Conservation (phyloP, 2,113 vertebrate genomes). For the Poecilia latipinna region DNA sequence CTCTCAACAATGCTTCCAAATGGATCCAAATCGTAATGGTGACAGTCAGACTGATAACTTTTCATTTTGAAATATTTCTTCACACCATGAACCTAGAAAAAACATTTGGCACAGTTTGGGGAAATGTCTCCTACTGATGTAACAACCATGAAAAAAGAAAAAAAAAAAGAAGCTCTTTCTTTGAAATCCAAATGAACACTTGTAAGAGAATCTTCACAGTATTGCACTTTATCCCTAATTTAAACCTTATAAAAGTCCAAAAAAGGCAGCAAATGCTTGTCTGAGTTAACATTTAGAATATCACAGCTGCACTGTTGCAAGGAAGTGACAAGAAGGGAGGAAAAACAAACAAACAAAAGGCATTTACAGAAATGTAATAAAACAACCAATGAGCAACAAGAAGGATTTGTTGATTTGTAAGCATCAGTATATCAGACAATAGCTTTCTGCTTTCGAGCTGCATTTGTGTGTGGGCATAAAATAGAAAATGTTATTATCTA, state of each 20-base stretch:
- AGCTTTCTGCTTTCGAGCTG: neutral
- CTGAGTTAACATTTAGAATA: constrained; percentile 13
- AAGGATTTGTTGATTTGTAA: neutral
- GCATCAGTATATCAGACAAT: neutral
- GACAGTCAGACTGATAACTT: neutral
- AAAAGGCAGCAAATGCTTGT: constrained; percentile 13
- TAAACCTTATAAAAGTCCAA: constrained; percentile 1
- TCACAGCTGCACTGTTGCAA: constrained; percentile 19
- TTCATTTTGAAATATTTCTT: neutral
- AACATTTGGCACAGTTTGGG: neutral
- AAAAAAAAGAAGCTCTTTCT: constrained; percentile 17
- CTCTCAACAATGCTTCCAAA: neutral
- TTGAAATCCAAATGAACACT: constrained; percentile 30
- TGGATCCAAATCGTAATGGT: neutral
- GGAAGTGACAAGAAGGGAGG: neutral
- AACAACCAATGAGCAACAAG: neutral
- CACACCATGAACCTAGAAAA: neutral
- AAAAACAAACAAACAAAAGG: neutral
- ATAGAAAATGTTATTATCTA: neutral
- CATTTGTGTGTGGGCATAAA: neutral
- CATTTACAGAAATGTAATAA: constrained; percentile 18
- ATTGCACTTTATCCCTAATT: constrained; percentile 43
- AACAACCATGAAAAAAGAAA: neutral
- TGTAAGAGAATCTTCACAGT: constrained; percentile 41
- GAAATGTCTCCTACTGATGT: neutral